These are phyloP conservation scores for Syngnathus typhle DNA, from an alignment of 2,113 vertebrate species.

Conservation along the genomic window DNA sequence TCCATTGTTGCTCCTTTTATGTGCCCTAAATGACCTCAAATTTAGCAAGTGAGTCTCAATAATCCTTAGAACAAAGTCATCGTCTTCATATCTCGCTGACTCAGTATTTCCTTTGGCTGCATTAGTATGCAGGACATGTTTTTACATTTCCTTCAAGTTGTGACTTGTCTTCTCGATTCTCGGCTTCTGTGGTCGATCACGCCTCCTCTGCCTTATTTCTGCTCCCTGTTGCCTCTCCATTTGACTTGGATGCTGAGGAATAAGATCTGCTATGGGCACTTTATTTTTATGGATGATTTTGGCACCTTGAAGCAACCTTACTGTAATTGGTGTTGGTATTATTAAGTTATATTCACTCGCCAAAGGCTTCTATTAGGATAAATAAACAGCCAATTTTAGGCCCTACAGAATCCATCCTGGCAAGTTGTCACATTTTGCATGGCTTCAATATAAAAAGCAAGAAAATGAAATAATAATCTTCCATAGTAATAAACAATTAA, in stretches of 20 bases:
- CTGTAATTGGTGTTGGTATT: no score
- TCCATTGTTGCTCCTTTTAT: conserved; percentile 2
- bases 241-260: neutral
- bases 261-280: neutral
- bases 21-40: conserved; percentile 6
- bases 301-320: neutral
- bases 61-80: conserved; percentile 6
- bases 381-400: neutral
- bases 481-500: neutral
- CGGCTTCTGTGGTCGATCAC: neutral
- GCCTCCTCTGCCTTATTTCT: neutral
- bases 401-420: neutral
- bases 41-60: neutral
- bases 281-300: neutral
- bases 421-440: neutral
- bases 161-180: neutral
- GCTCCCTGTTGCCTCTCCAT: neutral
- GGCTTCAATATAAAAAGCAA: neutral
- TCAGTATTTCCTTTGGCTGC: neutral
- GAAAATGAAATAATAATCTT: neutral
- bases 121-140: neutral
- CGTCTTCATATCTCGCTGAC: neutral
- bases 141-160: neutral
- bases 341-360: neutral
- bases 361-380: neutral